phyloP scores from a whole-genome alignment of 2,888 invertebrate genomes.

The Cerceris ruficornis region DNA sequence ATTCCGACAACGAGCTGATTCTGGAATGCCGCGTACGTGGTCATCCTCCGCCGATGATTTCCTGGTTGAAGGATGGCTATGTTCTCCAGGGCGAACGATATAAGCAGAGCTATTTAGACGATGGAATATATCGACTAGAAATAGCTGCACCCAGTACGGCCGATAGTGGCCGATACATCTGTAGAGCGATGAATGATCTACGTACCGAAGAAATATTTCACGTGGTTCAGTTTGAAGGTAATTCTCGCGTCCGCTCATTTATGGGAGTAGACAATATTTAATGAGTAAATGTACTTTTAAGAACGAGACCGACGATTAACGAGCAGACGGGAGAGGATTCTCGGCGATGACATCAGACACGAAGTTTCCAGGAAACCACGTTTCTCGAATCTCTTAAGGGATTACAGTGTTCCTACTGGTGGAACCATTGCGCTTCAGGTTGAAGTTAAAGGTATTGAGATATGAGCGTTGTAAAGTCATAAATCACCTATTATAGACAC shows the following conservation, averaged over 20 bases:
- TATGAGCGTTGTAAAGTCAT: background rate
- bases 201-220: constrained; percentile 88
- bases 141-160: constrained; percentile 86
- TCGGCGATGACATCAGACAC: constrained; percentile 59
- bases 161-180: constrained; percentile 90
- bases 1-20: constrained; percentile 88
- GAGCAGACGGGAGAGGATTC: constrained; percentile 55
- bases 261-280: too few species aligned
- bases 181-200: constrained; percentile 88
- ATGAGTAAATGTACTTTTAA: constrained; percentile 9
- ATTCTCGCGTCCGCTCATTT: constrained; percentile 40
- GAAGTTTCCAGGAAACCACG: constrained; percentile 83
- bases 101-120: constrained; percentile 87
- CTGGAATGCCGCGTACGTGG: constrained; percentile 91
- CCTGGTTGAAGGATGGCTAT: constrained; percentile 89
- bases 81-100: constrained; percentile 85
- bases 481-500: background rate
- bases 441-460: constrained; percentile 86
- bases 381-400: constrained; percentile 87
- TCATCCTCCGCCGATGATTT: constrained; percentile 87
- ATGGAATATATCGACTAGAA: constrained; percentile 88
- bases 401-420: constrained; percentile 88
- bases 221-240: constrained; percentile 87
- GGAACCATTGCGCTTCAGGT: constrained; percentile 93
- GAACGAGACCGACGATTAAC: constrained; percentile 42